Evolutionary conservation across 2,113 vertebrate species (phyloP), one percentile per base, ranked within the genome.

Genomic region (Erythrolamprus reginae): DNA sequence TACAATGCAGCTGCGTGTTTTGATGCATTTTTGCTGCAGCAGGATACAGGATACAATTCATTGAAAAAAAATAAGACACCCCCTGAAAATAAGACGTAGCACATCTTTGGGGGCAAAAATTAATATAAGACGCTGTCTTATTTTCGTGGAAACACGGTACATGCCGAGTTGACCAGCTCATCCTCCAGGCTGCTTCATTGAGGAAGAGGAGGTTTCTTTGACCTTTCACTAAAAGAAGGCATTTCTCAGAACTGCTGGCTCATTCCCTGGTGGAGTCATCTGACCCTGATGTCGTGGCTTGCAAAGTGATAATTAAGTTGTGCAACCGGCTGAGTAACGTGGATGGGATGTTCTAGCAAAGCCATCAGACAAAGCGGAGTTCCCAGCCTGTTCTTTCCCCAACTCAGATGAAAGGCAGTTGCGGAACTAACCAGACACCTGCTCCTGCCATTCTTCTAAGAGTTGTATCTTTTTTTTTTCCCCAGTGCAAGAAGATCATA

Each of bases 181-280:
- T 92, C 92, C 92, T 94, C 91, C 85, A 92, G 70, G 88, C 95
- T 93, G 52, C 1, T 93, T n/a, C 28, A 88, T 95, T 95, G 96
- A 97, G 94, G 97, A 95, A 97, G 90, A 92, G 93, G 94, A 91
- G 93, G 55, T 92, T 96, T 95, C 96, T 96, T 96, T 96, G 95
- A 96, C 95, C 94, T 97, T 96, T 96, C 96, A 95, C 91, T 96
- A 95, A 96, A 77, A 19, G 95, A 95, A 96, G 94, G 95, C 94
- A 86, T 96, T 97, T 96, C 96, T 97, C 96, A 96, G 94, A 95
- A 96, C 95, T 95, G 96, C 95, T 94, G 96, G 95, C 96, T 94
- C 95, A 93, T 94, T 96, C 95, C 92, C 94, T 92, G 95, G 92
- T 88, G 95, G 95, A 97, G 94, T 97, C 96, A 93, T 95, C 93